These are phyloP conservation scores for Onychostruthus taczanowskii DNA, from an alignment of 2,113 vertebrate species.

Conservation along the genomic window DNA sequence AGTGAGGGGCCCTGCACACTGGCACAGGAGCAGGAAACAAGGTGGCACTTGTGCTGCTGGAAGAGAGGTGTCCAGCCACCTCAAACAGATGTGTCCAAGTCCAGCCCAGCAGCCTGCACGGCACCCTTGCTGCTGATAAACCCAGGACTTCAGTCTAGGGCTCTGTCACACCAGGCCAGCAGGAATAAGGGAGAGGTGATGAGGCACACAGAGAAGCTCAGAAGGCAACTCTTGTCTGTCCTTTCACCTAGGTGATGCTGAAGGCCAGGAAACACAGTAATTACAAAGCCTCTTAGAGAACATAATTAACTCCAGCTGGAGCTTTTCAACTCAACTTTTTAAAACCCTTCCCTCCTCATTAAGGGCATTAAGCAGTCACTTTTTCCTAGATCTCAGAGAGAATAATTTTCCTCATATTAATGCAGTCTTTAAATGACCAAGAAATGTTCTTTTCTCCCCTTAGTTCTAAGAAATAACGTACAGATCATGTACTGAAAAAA, in stretches of 20 bases:
- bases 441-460: not conserved
- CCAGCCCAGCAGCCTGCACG: not conserved
- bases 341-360: not conserved
- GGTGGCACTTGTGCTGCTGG: not conserved
- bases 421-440: not conserved
- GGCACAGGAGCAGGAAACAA: not conserved
- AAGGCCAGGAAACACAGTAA: not conserved
- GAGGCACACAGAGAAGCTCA: not conserved
- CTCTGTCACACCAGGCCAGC: not conserved
- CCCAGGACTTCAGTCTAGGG: conserved; percentile 18
- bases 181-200: not conserved
- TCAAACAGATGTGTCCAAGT: not conserved
- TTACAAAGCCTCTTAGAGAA: not conserved
- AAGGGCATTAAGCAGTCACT: not conserved
- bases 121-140: conserved; percentile 24
- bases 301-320: conserved; percentile 2
- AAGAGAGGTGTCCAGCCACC: not conserved
- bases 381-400: not conserved
- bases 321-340: not conserved
- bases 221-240: not conserved
- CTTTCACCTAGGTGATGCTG: accelerated
- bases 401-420: not conserved
- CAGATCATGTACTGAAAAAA: accelerated
- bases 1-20: not conserved
- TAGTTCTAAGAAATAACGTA: not conserved